Evolutionary conservation across 2,888 invertebrate species (phyloP).

Genomic region (Aplocera efformata): DNA sequence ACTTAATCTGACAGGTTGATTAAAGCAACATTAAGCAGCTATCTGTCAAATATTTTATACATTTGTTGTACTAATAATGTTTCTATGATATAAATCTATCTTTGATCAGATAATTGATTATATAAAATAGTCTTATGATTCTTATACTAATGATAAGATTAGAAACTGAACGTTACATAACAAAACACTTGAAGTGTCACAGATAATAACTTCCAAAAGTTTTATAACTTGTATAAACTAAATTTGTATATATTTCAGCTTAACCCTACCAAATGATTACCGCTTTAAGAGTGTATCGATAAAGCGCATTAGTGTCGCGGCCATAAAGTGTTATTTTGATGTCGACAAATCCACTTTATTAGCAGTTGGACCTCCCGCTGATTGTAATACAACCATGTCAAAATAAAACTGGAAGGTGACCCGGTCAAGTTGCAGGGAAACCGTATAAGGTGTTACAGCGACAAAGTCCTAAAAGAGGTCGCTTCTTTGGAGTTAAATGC

Average conservation of each 20-base stretch:
- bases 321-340: constrained; percentile 75
- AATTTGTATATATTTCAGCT: constrained; percentile 37
- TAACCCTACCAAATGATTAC: constrained; percentile 43
- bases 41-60: constrained; percentile 1
- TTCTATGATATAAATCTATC: too few species aligned
- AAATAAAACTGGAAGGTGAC: constrained; percentile 38
- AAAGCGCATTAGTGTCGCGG: constrained; percentile 63
- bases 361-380: constrained; percentile 70
- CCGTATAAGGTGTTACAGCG: constrained; percentile 53
- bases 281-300: constrained; percentile 52
- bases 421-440: constrained; percentile 43
- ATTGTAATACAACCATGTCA: constrained; percentile 58
- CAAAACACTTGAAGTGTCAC: constrained; percentile 25
- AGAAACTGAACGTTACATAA: too few species aligned
- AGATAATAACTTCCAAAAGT: constrained; percentile 35
- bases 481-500: constrained; percentile 75
- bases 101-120: too few species aligned
- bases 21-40: too few species aligned
- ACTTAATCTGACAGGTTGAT: too few species aligned
- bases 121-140: too few species aligned
- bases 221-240: constrained; percentile 20
- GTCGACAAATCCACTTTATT: constrained; percentile 78
- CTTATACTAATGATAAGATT: too few species aligned
- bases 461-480: constrained; percentile 60
- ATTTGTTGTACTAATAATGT: background rate